phyloP scores from a whole-genome alignment of 2,113 vertebrate species.

The Leucoraja erinaceus region DNA sequence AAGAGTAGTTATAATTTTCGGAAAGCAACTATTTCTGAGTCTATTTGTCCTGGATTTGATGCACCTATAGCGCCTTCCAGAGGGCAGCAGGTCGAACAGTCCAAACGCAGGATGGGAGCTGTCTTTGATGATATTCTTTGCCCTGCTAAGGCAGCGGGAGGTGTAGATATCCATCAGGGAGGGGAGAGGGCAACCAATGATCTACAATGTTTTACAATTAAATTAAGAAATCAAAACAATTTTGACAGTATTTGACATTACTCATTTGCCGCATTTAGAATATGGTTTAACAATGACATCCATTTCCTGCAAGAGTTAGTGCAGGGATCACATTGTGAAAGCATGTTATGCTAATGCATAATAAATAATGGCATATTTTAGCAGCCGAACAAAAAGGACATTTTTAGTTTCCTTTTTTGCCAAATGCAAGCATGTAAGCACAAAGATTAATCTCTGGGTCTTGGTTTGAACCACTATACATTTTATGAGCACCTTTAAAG shows the following conservation, averaged over 20 bases:
- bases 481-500: neutral
- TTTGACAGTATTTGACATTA: neutral
- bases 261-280: neutral
- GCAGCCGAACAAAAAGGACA: neutral
- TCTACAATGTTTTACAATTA: neutral
- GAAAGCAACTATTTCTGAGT: too few relatives aligned
- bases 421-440: neutral
- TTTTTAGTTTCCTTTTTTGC: neutral
- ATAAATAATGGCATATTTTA: neutral
- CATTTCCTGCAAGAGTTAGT: neutral
- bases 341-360: neutral
- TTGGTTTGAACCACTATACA: neutral
- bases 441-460: neutral
- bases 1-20: too few relatives aligned
- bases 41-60: too few relatives aligned
- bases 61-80: too few relatives aligned
- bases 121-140: too few relatives aligned
- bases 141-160: too few relatives aligned
- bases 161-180: too few relatives aligned
- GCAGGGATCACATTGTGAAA: neutral
- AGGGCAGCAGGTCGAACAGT: too few relatives aligned
- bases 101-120: too few relatives aligned
- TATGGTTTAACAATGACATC: neutral
- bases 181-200: too few relatives aligned
- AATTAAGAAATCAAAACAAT: neutral